Conservation (phyloP, 2,888 invertebrate species). For the Apodemia zela region DNA sequence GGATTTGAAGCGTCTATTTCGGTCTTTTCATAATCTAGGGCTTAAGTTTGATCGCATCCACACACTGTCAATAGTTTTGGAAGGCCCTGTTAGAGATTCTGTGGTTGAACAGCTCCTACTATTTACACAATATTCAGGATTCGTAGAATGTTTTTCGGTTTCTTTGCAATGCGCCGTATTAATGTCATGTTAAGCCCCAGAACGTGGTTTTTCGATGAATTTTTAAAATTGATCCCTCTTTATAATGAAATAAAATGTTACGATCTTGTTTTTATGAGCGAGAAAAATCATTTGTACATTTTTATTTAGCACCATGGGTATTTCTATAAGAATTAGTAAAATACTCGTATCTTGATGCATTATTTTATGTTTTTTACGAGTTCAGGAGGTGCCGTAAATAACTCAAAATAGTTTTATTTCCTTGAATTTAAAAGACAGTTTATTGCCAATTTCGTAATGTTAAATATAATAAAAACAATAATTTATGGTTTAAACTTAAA, state of each 20-base stretch:
- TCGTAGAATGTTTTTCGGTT: constrained; percentile 68
- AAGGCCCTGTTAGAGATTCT: constrained; percentile 72
- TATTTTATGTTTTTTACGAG: constrained; percentile 13
- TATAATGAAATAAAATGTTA: constrained; percentile 27
- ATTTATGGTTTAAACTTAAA: background rate
- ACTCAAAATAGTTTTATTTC: constrained; percentile 11
- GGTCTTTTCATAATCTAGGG: constrained; percentile 78
- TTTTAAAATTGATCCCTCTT: constrained; percentile 35
- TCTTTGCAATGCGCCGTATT: constrained; percentile 57
- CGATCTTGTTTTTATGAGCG: constrained; percentile 23
- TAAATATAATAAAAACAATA: background rate
- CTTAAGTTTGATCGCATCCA: constrained; percentile 80
- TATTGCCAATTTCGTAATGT: background rate
- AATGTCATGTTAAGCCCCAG: constrained; percentile 48
- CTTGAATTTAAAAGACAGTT: background rate
- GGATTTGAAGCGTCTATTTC: constrained; percentile 79
- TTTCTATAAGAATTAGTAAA: constrained; percentile 14
- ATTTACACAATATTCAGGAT: constrained; percentile 60
- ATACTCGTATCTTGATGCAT: background rate
- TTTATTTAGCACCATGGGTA: constrained; percentile 11
- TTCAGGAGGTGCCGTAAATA: constrained; percentile 13
- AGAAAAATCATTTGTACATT: constrained; percentile 16
- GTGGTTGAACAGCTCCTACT: constrained; percentile 66
- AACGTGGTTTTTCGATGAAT: constrained; percentile 53
- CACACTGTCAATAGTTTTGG: constrained; percentile 80